phyloP scores from a whole-genome alignment of 2,797 vertebrate species.

The Chelonia mydas region DNA sequence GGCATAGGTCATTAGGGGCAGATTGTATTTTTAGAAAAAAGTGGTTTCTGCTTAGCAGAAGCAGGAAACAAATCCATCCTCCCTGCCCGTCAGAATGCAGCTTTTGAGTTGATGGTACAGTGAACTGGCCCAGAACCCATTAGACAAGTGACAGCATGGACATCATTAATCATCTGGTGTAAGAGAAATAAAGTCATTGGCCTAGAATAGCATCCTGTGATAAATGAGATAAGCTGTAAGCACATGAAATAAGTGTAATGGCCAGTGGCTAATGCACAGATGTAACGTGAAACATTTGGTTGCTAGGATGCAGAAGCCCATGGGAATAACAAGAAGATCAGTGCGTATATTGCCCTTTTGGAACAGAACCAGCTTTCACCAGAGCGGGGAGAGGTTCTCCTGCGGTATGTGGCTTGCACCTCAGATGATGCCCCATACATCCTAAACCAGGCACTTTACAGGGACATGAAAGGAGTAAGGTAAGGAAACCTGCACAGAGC shows the following conservation, averaged over 20 bases:
- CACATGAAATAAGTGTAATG: background rate
- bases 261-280: constrained; percentile 28
- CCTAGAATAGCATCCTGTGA: constrained; percentile 6
- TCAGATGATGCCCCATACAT: constrained; percentile 77
- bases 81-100: constrained; percentile 1
- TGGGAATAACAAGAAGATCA: constrained; percentile 81
- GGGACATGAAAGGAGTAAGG: constrained; percentile 84
- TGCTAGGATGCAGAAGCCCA: constrained; percentile 82
- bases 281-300: constrained; percentile 50
- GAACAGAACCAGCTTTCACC: constrained; percentile 76
- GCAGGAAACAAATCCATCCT: constrained; percentile 14
- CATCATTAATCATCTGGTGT: background rate
- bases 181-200: background rate
- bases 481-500: constrained; percentile 58
- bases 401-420: constrained; percentile 83
- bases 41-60: background rate
- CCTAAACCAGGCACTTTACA: constrained; percentile 79
- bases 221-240: constrained; percentile 29
- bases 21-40: background rate
- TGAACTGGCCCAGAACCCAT: background rate
- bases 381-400: constrained; percentile 57
- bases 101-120: background rate
- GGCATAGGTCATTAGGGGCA: background rate
- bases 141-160: background rate
- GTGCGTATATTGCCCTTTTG: constrained; percentile 83